A percentile compares a stretch with the other conserved stretches of the same genome.
Evolutionary conservation across 1,140 invertebrate genomes (phyloP).

Genomic region (Hermetia illucens): DNA sequence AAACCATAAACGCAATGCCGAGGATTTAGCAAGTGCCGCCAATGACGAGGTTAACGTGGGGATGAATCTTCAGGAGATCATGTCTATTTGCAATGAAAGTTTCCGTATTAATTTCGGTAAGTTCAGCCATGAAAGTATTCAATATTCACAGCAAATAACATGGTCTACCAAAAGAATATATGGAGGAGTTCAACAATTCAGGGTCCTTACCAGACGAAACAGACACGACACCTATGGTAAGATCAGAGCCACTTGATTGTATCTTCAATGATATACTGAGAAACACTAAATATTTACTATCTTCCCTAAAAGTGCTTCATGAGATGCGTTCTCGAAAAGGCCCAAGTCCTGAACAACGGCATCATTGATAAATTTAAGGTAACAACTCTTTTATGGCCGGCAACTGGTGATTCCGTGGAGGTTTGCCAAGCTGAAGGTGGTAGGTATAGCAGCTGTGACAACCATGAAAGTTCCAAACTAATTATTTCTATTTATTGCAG

Average conservation of each 20-base stretch:
- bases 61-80: slow-evolving; percentile 17
- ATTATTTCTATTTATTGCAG: slow-evolving; percentile 8
- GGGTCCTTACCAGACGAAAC: slow-evolving; percentile 16
- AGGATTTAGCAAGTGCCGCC: too few species aligned
- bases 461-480: too few species aligned
- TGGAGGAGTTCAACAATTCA: slow-evolving; percentile 18
- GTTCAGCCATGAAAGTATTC: too few species aligned
- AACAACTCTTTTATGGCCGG: slow-evolving; percentile 21
- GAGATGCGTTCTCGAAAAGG: slow-evolving; percentile 24
- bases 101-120: slow-evolving; percentile 21
- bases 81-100: slow-evolving; percentile 17
- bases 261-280: not conserved
- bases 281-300: not conserved
- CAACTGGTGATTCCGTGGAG: slow-evolving; percentile 22
- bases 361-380: slow-evolving; percentile 17
- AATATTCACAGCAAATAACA: not conserved
- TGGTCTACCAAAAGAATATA: slow-evolving; percentile 14
- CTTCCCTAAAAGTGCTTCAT: slow-evolving; percentile 19
- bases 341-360: slow-evolving; percentile 19
- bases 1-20: too few species aligned
- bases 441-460: too few species aligned
- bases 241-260: not conserved
- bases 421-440: slow-evolving; percentile 17
- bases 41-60: too few species aligned
- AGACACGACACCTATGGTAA: slow-evolving; percentile 24